Base-by-base conservation (phyloP, 53 echinoderm and acorn worm species). In the Henricia sp. region DNA sequence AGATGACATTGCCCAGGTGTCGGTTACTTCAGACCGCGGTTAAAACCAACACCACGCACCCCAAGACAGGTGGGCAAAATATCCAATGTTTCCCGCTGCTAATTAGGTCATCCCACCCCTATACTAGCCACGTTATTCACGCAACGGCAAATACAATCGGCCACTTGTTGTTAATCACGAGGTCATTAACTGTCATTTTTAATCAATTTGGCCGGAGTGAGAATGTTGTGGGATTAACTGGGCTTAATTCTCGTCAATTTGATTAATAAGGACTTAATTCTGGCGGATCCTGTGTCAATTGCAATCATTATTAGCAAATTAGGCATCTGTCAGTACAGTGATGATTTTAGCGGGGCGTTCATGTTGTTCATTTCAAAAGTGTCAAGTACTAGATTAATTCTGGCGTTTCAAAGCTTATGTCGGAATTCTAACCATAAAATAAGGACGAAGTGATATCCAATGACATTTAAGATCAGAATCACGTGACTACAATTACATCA, bases 1-100 rank as follows among this genome's bases (percentile, higher is more conserved):
- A n/a, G 40, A 57, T 36, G 71, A 71, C 37, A 50, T 26, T 48
- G 32, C 38, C 48, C 80, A 80, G 34, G 65, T 80, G 80, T 19
- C 34, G 46, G 14, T 9, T 29, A 13, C n/a, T n/a, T 16, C 1
- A 0, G 29, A 60, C n/a, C 27, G 1, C 32, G 12, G 20, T 6
- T 20, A 56, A 10, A 16, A 9, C 17, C 1, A 24, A 34, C 62
- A 17, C 13, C 28, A 10, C 27, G 28, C 12, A 16, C 4, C 14
- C 11, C 46, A 28, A 42, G n/a, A 27, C 46, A 43, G 48, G 70
- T 42, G 27, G 46, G 13, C 24, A 25, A 3, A 27, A 19, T 3
- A 1, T 27, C 38, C 3, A 70, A 24, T 44, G 13, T 28, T 43
- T 29, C 28, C 28, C 23, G 4, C 6, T 25, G 70, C 11, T 1